Evolutionary conservation across 2,797 vertebrate genomes (phyloP), one percentile per base, ranked within the genome.

Genomic region (Anabacerthia variegaticeps): DNA sequence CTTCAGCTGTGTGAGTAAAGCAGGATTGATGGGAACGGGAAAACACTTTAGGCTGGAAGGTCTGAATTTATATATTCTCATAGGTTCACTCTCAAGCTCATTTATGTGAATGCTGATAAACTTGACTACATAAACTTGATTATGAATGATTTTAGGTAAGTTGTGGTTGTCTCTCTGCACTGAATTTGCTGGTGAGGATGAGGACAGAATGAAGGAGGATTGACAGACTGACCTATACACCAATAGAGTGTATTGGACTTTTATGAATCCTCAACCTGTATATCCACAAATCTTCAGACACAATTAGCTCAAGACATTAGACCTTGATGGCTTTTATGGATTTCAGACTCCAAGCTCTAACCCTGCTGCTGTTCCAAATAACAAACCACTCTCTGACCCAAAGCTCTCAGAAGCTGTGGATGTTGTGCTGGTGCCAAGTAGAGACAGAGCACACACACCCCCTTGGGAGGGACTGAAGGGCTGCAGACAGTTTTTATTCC

Each of bases 231-330:
- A 89, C 23, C 44, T 36, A 20, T 3, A 8, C 56, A n/a, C 16
- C 61, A 43, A 14, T 39, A 28, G 7, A 34, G 12, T 2, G 1
- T 1, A 21, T 4, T 30, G n/a, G 36, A 18, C 46, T 39, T 19
- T 32, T 14, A 4, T 12, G 3, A 20, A 52, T 52, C 61, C 43
- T 65, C 7, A 0, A 0, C 16, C 62, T 56, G 46, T 15, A 36
- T 7, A 66, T 4, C 32, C 36, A 52, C 67, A 44, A 44, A 63
- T 52, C 37, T 43, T 37, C 69, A 62, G 36, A 49, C 22, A n/a
- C 18, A 71, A 4, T 36, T 36, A 80, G 12, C 72, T 77, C 23
- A 36, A 58, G 55, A 54, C 1, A 0, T 8, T 19, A 74, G 27
- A 44, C 27, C 16, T 43, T 0, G 1, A 58, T 72, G 32, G 39